phyloP scores from a whole-genome alignment of 1,140 invertebrate species.

The Cydia amplana region DNA sequence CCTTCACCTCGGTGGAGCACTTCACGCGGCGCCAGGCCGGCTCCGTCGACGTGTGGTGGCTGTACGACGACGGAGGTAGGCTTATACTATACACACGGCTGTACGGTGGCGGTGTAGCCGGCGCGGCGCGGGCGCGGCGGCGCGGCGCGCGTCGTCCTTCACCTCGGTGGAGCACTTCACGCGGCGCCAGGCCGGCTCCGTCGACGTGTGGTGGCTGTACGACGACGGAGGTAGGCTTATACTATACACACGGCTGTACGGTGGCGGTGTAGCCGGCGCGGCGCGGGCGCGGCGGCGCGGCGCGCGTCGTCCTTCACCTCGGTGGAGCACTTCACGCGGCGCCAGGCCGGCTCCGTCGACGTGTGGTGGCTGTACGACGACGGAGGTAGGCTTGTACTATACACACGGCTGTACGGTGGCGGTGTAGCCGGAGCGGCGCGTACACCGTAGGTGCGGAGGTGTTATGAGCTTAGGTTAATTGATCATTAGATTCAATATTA shows the following conservation, averaged over 20 bases:
- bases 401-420: too few relatives aligned
- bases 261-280: slow-evolving; percentile 41
- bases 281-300: slow-evolving; percentile 48
- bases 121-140: slow-evolving; percentile 45
- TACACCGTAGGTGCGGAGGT: too few relatives aligned
- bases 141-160: slow-evolving; percentile 60
- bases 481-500: too few relatives aligned
- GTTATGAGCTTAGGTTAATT: too few relatives aligned
- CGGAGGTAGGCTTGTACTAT: slow-evolving; percentile 81
- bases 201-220: slow-evolving; percentile 99
- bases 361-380: slow-evolving; percentile 99
- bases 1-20: slow-evolving; percentile 82
- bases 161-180: slow-evolving; percentile 87
- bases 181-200: slow-evolving; percentile 87
- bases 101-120: slow-evolving; percentile 37
- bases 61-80: slow-evolving; percentile 96
- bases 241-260: too few relatives aligned
- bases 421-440: too few relatives aligned
- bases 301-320: slow-evolving; percentile 77
- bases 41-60: slow-evolving; percentile 98
- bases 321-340: slow-evolving; percentile 86
- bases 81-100: neutral
- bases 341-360: slow-evolving; percentile 92
- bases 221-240: slow-evolving; percentile 90
- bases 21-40: slow-evolving; percentile 88